Base-by-base conservation (phyloP, 2,797 vertebrate genomes). In the Petrocephalus sullivani region DNA sequence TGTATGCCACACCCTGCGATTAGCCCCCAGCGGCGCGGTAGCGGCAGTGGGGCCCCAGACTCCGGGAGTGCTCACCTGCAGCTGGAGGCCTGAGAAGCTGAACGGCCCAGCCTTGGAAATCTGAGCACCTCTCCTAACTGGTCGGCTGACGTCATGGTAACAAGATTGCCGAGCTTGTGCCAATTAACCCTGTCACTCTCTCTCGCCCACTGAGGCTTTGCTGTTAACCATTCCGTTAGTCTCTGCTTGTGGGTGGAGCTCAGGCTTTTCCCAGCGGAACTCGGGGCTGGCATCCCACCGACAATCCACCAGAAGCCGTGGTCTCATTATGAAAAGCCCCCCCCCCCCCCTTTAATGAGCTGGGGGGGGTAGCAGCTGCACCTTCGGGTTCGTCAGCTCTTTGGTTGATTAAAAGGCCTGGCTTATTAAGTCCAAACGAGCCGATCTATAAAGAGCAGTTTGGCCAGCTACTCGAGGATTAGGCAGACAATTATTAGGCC, bases 101-200 rank as follows among this genome's bases (percentile, higher is more conserved):
- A 28, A 49, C 23, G 56, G 37, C 78, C 57, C 9, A 37, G 46
- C 78, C 23, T 12, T 58, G 78, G 57, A 28, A 81, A n/a, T 41
- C 19, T 4, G n/a, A 82, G 87, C 75, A 21, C 49, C 60, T 49
- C 82, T 83, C 87, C 58, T 28, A 53, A 83, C 87, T 81, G 14
- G 46, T 23, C 91, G 82, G 91, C 91, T 94, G 93, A 94, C 92
- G 94, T 94, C 93, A 94, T 3, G 93, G 93, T 93, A 95, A 95
- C 91, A 91, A 88, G 93, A 94, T 91, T 84, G 91, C 93, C 87
- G 87, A 92, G 92, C 91, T 94, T 91, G 92, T 58, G 89, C 91
- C 91, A 94, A 93, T 95, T 94, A 93, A 90, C 93, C 91, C 92
- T 91, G 90, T 90, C 33, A 82, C 89, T 88, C 90, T 89, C 89